These are phyloP conservation scores for Acronicta psi DNA, from an alignment of 2,888 invertebrate genomes.

Conservation along the genomic window DNA sequence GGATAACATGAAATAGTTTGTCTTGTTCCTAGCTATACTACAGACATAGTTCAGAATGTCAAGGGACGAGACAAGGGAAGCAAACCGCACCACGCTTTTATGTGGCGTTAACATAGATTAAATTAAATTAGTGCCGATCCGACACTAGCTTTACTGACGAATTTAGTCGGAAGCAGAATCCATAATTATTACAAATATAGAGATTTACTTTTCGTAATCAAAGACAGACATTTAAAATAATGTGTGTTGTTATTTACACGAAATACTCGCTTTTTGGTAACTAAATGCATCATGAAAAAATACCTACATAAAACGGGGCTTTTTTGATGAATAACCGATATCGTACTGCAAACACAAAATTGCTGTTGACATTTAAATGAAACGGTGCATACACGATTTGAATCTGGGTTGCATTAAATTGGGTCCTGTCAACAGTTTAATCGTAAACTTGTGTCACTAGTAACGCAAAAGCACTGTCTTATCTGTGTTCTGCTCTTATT, in stretches of 20 bases:
- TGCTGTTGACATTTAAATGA: not conserved
- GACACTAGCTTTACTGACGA: not conserved
- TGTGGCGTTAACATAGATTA: conserved; percentile 41
- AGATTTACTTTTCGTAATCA: no score
- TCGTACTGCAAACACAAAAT: not conserved
- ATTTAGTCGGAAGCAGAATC: no score
- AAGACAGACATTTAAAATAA: no score
- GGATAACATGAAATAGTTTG: conserved; percentile 48
- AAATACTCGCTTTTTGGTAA: no score
- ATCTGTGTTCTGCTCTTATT: conserved; percentile 34
- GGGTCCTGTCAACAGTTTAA: conserved; percentile 15
- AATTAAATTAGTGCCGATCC: conserved; percentile 17
- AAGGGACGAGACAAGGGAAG: conserved; percentile 36
- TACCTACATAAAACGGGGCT: not conserved
- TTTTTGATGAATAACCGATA: not conserved
- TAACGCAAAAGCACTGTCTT: conserved; percentile 7
- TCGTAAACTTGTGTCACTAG: conserved; percentile 1
- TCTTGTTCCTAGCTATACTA: conserved; percentile 36
- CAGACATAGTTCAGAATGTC: conserved; percentile 42
- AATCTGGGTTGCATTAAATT: conserved; percentile 17
- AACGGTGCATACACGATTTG: not conserved
- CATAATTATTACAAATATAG: no score
- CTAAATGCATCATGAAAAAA: no score
- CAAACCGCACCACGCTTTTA: conserved; percentile 42
- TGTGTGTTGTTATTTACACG: no score